Conservation (phyloP, 2,797 vertebrate species). For the Molossus molossus region DNA sequence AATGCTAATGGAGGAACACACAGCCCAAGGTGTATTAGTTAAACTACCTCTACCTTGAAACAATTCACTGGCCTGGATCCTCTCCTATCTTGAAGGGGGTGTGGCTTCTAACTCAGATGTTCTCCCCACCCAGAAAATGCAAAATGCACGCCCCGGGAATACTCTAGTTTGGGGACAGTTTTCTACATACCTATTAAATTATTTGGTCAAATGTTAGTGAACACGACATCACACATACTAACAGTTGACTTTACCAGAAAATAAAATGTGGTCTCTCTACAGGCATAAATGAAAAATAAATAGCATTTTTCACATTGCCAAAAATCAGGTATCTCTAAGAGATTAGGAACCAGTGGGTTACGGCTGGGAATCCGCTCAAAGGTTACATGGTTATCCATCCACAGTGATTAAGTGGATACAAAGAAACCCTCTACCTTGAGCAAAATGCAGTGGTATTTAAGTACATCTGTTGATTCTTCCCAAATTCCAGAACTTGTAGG, state of each 20-base stretch:
- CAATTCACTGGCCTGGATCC: neutral
- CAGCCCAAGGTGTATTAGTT: neutral
- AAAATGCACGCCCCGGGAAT: neutral
- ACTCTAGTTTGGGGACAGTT: neutral
- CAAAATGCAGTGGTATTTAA: neutral
- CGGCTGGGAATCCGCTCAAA: neutral
- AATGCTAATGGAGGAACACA: conserved; percentile 24
- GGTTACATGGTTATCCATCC: neutral
- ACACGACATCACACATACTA: neutral
- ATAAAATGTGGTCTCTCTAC: neutral
- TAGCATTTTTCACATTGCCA: neutral
- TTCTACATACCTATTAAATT: neutral
- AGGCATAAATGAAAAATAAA: neutral
- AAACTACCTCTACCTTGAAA: conserved; percentile 27
- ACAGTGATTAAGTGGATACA: neutral
- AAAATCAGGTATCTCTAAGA: neutral
- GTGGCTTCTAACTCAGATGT: neutral
- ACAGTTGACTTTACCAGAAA: neutral
- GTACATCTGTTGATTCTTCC: neutral
- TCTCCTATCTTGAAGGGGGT: neutral
- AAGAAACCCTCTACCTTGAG: neutral
- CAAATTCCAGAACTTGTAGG: neutral
- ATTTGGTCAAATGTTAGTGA: neutral
- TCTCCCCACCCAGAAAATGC: neutral
- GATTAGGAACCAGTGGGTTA: neutral